Percentiles rank a stretch among this genome's conserved stretches.
Evolutionary conservation across 2,113 vertebrate genomes (phyloP).

Genomic region (Xiphias gladius): DNA sequence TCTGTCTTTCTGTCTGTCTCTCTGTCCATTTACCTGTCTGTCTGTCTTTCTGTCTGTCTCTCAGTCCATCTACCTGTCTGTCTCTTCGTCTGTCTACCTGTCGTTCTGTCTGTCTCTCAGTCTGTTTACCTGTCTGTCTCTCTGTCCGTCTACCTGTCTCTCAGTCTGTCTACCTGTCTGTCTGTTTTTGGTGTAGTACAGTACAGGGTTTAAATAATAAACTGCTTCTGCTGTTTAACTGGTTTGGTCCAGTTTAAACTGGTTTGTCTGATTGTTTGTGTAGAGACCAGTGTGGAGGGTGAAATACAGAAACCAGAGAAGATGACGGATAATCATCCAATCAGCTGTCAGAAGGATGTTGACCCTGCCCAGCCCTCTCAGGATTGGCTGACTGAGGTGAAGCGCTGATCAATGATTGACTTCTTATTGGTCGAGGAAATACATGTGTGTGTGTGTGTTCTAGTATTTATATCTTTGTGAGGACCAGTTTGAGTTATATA

Average conservation of each 20-base stretch:
- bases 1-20: no score
- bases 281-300: neutral
- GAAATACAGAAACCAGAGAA: neutral
- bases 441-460: neutral
- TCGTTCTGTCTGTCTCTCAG: no score
- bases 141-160: neutral
- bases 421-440: neutral
- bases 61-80: no score
- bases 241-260: no score
- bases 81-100: no score
- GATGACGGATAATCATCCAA: neutral
- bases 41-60: neutral
- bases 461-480: constrained; percentile 43
- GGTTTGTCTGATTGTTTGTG: constrained; percentile 2
- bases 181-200: no score
- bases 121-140: no score
- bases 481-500: no score
- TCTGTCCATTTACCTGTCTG: no score
- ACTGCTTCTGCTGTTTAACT: neutral
- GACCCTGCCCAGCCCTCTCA: neutral
- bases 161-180: no score
- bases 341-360: constrained; percentile 3
- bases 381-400: constrained; percentile 59
- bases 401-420: neutral
- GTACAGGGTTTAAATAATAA: no score